Conservation (phyloP, 2,113 vertebrate species). For the Illadopsis cleaveri region DNA sequence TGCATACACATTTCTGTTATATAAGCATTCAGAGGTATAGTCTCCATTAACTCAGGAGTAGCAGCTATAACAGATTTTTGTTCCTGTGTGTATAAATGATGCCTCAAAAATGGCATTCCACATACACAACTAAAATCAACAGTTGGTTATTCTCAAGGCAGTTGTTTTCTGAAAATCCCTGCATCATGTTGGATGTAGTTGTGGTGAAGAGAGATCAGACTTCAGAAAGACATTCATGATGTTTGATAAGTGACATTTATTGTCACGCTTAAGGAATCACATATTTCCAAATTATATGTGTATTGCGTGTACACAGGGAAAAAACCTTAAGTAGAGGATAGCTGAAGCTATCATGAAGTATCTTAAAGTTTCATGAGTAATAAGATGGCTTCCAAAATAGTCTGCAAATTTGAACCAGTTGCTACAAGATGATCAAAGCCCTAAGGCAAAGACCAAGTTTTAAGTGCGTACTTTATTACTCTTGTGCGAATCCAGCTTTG, state of each 20-base stretch:
- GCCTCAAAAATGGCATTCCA: not conserved
- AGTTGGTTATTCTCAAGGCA: not conserved
- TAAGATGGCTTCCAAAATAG: not conserved
- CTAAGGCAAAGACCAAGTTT: not conserved
- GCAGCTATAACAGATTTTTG: not conserved
- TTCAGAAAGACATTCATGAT: not conserved
- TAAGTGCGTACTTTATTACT: not conserved
- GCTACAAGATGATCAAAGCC: not conserved
- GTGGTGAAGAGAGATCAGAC: not conserved
- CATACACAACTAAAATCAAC: not conserved
- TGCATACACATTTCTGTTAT: not conserved
- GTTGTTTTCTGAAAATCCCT: not conserved
- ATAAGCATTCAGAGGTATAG: not conserved
- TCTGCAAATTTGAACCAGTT: constrained; percentile 5
- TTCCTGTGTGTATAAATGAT: not conserved
- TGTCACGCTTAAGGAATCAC: not conserved
- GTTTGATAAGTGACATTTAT: not conserved
- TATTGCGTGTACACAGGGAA: not conserved
- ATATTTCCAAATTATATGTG: not conserved
- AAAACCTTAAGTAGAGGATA: not conserved
- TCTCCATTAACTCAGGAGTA: not conserved
- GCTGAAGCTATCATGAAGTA: not conserved
- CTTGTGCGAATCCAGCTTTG: not conserved
- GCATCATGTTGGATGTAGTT: accelerated
- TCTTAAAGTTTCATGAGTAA: not conserved